Conservation (phyloP, 2,888 invertebrate species). For the Drosophila putrida region DNA sequence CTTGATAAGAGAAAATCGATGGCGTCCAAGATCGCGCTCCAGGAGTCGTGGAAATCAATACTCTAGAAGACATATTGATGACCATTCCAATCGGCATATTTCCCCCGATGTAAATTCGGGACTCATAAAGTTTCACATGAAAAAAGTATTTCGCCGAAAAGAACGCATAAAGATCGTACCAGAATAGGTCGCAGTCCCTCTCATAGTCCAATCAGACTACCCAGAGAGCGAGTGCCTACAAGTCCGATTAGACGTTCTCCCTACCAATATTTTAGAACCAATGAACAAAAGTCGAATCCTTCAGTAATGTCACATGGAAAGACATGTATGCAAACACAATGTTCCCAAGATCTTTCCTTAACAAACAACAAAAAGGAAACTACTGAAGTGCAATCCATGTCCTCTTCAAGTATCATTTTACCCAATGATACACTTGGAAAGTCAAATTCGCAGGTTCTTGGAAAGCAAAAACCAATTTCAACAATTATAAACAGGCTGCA, state of each 20-base stretch:
- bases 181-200: background rate
- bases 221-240: background rate
- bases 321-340: background rate
- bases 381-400: background rate
- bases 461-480: background rate
- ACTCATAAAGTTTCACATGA: background rate
- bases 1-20: background rate
- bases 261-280: background rate
- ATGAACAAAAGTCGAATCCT: background rate
- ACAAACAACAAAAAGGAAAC: background rate
- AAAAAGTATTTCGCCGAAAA: background rate
- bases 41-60: background rate
- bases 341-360: background rate
- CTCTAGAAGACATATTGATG: background rate
- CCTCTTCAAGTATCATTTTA: background rate
- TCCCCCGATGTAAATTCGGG: background rate
- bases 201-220: background rate
- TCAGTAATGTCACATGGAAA: background rate
- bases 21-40: background rate
- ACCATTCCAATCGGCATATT: background rate
- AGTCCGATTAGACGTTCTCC: background rate
- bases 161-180: background rate
- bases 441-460: background rate
- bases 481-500: background rate
- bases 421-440: background rate